Evolutionary conservation across 2,113 vertebrate genomes (phyloP).

Genomic region (Anguilla rostrata): DNA sequence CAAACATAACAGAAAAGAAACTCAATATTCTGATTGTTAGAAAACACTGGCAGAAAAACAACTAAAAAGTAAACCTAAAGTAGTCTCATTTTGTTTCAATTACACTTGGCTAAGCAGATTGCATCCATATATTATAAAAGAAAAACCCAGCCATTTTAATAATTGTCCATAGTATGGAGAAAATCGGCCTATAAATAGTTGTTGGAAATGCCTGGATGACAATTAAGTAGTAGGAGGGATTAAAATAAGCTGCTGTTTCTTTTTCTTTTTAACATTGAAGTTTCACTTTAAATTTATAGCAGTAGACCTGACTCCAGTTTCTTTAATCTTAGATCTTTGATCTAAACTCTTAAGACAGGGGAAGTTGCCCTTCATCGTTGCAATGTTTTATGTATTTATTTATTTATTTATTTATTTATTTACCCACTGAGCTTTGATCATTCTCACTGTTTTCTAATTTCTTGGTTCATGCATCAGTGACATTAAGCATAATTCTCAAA

Average conservation of each 20-base stretch:
- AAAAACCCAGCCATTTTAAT: background rate
- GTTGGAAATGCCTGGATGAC: background rate
- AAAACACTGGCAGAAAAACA: background rate
- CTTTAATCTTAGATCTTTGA: background rate
- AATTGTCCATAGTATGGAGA: background rate
- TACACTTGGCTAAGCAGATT: background rate
- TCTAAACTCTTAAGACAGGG: background rate
- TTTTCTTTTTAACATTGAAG: background rate
- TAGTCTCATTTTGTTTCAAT: background rate
- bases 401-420: background rate
- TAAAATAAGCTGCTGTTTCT: background rate
- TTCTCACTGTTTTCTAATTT: background rate
- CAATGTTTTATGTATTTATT: background rate
- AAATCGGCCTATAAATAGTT: background rate
- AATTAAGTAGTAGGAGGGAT: background rate
- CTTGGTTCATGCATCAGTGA: background rate
- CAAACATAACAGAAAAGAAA: background rate
- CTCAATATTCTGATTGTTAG: background rate
- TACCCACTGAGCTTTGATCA: background rate
- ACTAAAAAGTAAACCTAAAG: background rate
- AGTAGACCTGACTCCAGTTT: background rate
- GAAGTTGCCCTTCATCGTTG: background rate
- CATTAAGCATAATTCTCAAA: background rate
- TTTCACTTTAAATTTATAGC: background rate
- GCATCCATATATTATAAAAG: slow-evolving; percentile 3